phyloP scores from a whole-genome alignment of 2,797 vertebrate species.

The Potorous gilbertii region DNA sequence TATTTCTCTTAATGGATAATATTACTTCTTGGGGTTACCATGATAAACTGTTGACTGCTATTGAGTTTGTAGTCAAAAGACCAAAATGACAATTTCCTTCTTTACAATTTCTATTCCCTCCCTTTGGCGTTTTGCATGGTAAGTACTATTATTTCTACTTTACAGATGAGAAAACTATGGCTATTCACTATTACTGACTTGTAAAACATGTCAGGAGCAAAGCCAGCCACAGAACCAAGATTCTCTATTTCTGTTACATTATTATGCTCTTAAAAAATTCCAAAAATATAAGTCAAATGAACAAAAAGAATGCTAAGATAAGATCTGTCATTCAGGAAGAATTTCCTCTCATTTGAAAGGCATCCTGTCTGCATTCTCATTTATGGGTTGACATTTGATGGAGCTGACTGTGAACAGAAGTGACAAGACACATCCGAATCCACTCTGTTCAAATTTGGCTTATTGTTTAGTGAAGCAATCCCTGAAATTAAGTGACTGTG shows the following conservation, averaged over 20 bases:
- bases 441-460: slow-evolving; percentile 61
- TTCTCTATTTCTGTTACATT: slow-evolving; percentile 52
- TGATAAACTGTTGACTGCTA: neutral
- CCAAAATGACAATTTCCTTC: neutral
- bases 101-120: neutral
- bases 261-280: slow-evolving; percentile 37
- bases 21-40: neutral
- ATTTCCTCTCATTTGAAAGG: slow-evolving; percentile 69
- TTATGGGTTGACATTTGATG: slow-evolving; percentile 67
- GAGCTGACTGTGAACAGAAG: slow-evolving; percentile 64
- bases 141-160: slow-evolving; percentile 34
- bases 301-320: slow-evolving; percentile 64
- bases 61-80: neutral
- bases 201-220: slow-evolving; percentile 20
- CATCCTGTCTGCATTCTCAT: slow-evolving; percentile 66
- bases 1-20: neutral
- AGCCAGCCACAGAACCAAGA: neutral
- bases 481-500: slow-evolving; percentile 77
- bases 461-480: slow-evolving; percentile 73
- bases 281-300: slow-evolving; percentile 51
- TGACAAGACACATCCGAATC: slow-evolving; percentile 60
- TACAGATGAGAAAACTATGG: slow-evolving; percentile 37
- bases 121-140: neutral
- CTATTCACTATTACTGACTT: neutral
- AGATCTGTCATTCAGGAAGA: slow-evolving; percentile 66